phyloP scores from a whole-genome alignment of 2,113 vertebrate species.

The Alaudala cheleensis region DNA sequence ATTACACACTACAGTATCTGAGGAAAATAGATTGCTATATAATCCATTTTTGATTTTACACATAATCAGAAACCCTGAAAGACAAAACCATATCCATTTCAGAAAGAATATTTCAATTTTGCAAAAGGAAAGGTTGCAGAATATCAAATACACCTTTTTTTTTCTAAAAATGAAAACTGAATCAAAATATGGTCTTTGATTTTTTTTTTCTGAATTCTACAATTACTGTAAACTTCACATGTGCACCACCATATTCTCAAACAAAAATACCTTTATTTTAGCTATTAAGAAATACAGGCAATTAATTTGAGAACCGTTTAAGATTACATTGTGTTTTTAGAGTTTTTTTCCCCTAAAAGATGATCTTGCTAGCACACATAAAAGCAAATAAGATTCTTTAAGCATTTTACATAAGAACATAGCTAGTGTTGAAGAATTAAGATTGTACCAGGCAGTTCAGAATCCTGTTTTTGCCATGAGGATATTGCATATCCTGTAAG shows the following conservation, averaged over 20 bases:
- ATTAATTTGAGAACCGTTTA: neutral
- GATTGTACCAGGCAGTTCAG: neutral
- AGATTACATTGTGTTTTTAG: rapidly evolving
- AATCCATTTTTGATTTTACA: conserved; percentile 26
- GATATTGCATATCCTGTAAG: neutral
- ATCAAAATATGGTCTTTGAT: neutral
- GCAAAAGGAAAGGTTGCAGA: neutral
- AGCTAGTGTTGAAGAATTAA: neutral
- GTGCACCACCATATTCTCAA: neutral
- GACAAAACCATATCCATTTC: neutral
- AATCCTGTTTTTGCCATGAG: neutral
- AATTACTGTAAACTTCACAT: neutral
- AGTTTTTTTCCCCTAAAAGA: neutral
- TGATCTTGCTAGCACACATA: neutral
- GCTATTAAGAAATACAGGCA: neutral
- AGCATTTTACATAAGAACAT: neutral
- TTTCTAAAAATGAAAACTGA: neutral
- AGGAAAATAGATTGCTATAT: conserved; percentile 42
- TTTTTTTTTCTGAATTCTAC: neutral
- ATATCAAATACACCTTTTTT: neutral
- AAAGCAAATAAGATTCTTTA: neutral
- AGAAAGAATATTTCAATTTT: neutral
- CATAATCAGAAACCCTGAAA: neutral
- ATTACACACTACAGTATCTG: conserved; percentile 15
- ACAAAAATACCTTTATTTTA: neutral